A percentile compares a stretch with the other conserved stretches of the same genome.
These are phyloP conservation scores for Burhinus oedicnemus DNA, from an alignment of 2,113 vertebrate genomes.

Conservation along the genomic window DNA sequence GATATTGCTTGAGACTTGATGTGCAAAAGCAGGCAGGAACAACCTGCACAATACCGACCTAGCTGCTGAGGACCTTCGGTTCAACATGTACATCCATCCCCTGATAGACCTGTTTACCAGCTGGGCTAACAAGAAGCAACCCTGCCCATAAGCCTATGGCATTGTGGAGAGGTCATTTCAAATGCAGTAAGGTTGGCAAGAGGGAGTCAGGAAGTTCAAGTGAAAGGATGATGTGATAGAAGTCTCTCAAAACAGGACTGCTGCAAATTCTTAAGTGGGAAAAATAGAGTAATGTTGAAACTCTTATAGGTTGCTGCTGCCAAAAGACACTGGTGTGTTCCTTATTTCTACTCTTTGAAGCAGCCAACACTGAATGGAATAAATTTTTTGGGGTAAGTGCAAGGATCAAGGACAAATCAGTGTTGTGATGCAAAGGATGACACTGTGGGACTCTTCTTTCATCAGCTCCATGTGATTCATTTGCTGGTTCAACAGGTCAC, in stretches of 20 bases:
- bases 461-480: background rate
- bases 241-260: background rate
- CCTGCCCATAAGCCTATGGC: background rate
- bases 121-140: background rate
- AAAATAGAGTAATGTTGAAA: background rate
- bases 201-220: background rate
- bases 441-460: background rate
- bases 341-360: background rate
- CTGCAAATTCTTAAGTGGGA: background rate
- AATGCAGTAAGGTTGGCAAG: background rate
- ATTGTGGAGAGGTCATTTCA: background rate
- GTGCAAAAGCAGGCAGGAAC: background rate
- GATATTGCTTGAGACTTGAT: background rate
- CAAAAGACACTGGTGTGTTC: background rate
- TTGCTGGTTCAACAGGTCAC: background rate
- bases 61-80: background rate
- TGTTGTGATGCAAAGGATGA: background rate
- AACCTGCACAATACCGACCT: background rate
- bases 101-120: background rate
- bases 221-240: background rate
- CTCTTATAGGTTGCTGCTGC: background rate
- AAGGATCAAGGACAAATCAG: background rate
- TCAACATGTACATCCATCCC: background rate
- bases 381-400: background rate
- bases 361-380: background rate